phyloP scores from a whole-genome alignment of 2,888 invertebrate genomes.

The Eupithecia subfuscata region DNA sequence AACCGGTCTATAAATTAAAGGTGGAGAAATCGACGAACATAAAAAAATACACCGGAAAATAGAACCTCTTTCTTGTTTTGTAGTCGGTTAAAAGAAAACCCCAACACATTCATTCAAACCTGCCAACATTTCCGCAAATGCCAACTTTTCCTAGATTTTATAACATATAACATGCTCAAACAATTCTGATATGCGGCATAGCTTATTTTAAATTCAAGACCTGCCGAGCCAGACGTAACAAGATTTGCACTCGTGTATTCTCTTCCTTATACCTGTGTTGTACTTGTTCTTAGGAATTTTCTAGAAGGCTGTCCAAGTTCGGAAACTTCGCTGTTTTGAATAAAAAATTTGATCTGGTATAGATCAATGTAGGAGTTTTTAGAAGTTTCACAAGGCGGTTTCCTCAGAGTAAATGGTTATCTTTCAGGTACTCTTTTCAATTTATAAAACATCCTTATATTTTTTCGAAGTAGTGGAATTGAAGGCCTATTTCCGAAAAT shows the following conservation, averaged over 20 bases:
- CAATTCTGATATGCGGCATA: slow-evolving; percentile 9
- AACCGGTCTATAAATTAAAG: too few relatives aligned
- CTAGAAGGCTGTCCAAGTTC: slow-evolving; percentile 5
- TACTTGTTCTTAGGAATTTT: slow-evolving; percentile 16
- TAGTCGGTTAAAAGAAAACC: not conserved
- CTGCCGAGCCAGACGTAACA: slow-evolving; percentile 11
- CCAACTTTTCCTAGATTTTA: not conserved
- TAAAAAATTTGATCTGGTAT: slow-evolving; percentile 9
- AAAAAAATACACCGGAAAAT: too few relatives aligned
- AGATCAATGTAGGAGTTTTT: not conserved
- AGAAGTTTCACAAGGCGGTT: not conserved
- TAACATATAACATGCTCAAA: slow-evolving; percentile 11
- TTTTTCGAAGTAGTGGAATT: not conserved
- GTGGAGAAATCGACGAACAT: too few relatives aligned
- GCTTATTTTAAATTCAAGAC: slow-evolving; percentile 17
- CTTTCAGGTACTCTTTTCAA: not conserved
- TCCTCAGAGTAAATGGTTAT: not conserved
- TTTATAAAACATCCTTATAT: not conserved
- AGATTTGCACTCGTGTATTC: slow-evolving; percentile 21
- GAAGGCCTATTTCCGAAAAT: not conserved
- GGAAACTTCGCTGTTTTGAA: slow-evolving; percentile 12
- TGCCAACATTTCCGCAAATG: not conserved
- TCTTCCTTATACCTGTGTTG: not conserved
- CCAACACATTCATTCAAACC: not conserved
- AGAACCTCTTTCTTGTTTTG: too few relatives aligned